Evolutionary conservation across 2,113 vertebrate species (phyloP).

Genomic region (Otis tarda): DNA sequence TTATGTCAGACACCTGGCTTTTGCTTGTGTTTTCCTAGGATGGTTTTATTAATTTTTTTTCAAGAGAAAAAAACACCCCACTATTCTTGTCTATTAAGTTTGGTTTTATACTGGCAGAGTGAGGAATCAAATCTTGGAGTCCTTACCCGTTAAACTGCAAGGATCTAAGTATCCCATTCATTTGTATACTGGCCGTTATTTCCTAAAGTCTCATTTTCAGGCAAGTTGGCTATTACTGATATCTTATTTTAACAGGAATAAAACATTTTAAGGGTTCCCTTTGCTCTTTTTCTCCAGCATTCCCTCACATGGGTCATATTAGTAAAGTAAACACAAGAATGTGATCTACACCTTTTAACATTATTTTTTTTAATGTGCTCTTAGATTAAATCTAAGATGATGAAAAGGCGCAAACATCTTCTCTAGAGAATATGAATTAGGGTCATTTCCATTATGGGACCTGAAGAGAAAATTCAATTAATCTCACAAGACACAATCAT

Average conservation of each 20-base stretch:
- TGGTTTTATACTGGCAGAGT: neutral
- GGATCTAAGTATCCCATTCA: neutral
- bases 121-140: neutral
- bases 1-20: neutral
- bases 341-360: neutral
- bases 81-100: fast-evolving
- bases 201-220: neutral
- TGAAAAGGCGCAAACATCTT: neutral
- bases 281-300: neutral
- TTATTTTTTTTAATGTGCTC: neutral
- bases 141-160: neutral
- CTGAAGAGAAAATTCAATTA: slow-evolving; percentile 31
- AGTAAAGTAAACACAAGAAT: neutral
- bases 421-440: slow-evolving; percentile 5
- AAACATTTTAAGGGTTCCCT: neutral
- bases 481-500: neutral
- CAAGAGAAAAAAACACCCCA: fast-evolving
- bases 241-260: neutral
- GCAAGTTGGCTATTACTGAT: neutral
- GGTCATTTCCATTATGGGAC: slow-evolving; percentile 14
- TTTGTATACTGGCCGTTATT: neutral
- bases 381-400: slow-evolving; percentile 28
- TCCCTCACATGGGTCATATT: neutral
- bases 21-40: neutral
- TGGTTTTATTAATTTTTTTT: neutral